Base-by-base conservation (phyloP, 2,797 vertebrate genomes). In the Apogon hyalosoma region DNA sequence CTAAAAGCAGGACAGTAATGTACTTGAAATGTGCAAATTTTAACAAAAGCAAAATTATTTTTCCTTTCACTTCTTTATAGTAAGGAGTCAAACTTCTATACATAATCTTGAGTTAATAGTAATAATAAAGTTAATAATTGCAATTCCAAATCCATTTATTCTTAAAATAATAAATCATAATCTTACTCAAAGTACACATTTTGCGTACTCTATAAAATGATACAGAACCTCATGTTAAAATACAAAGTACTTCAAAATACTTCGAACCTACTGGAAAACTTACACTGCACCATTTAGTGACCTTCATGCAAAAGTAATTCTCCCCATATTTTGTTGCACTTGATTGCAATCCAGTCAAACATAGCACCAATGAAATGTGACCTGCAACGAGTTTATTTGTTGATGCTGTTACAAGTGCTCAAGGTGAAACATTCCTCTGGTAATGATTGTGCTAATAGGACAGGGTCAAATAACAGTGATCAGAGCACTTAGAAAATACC, bases 361-460 rank as follows among this genome's bases (percentile, higher is more conserved):
- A 48, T 19, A 64, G 50, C 63, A 33, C 46, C 33, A 49, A 62
- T 73, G 63, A 85, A 85, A 84, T 60, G 36, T 75, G 74, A 73
- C 46, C 59, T 63, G 58, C 33, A 49, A 3, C 50, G 6, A 62
- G 71, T 80, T 76, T 79, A 70, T 82, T 85, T 84, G 59, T 73
- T 73, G 68, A 79, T 57, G 19, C 52, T 70, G 54, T 64, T 79
- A 63, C 71, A 58, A 75, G 75, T 57, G 19, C 19, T 68, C 63
- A 73, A 71, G 56, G 76, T 81, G 47, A 79, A 83, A 63, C 60
- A 39, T 58, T 81, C 56, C 64, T 63, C 19, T 80, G 43, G 33
- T 62, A 63, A 73, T 77, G 56, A 72, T 28, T 62, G 55, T 28
- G n/a, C 9, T 55, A 43, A 77, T 81, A 49, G n/a, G 6, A 66